Evolutionary conservation across 2,113 vertebrate species (phyloP).

Genomic region (Loxodonta africana): DNA sequence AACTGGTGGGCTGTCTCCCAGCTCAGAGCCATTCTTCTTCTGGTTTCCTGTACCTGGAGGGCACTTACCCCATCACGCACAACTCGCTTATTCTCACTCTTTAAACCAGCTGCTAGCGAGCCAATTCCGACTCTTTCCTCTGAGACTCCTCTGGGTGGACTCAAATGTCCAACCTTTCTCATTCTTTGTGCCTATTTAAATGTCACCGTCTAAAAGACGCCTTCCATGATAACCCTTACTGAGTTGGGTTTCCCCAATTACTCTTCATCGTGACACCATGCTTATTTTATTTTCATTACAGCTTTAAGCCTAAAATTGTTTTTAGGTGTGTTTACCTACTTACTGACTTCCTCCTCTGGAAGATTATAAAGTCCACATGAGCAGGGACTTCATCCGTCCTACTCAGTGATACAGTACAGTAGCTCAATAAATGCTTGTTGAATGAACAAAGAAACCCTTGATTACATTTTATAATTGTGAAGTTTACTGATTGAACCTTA

Average conservation of each 20-base stretch:
- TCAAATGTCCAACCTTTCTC: not conserved
- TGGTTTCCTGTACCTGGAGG: not conserved
- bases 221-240: not conserved
- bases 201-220: slow-evolving; percentile 5
- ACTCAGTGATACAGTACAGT: not conserved
- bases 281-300: not conserved
- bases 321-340: not conserved
- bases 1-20: not conserved
- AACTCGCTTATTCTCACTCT: not conserved
- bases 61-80: not conserved
- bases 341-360: not conserved
- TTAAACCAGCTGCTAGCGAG: not conserved
- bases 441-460: not conserved
- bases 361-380: not conserved
- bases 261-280: not conserved
- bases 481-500: not conserved
- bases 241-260: not conserved
- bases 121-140: not conserved
- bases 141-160: not conserved
- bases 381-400: not conserved
- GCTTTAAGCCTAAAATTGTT: not conserved
- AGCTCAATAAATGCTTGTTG: not conserved
- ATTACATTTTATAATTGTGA: not conserved
- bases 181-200: not conserved
- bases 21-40: not conserved